Percentiles rank a stretch among this genome's conserved stretches.
Evolutionary conservation across 2,113 vertebrate species (phyloP).

Genomic region (Protobothrops mucrosquamatus): DNA sequence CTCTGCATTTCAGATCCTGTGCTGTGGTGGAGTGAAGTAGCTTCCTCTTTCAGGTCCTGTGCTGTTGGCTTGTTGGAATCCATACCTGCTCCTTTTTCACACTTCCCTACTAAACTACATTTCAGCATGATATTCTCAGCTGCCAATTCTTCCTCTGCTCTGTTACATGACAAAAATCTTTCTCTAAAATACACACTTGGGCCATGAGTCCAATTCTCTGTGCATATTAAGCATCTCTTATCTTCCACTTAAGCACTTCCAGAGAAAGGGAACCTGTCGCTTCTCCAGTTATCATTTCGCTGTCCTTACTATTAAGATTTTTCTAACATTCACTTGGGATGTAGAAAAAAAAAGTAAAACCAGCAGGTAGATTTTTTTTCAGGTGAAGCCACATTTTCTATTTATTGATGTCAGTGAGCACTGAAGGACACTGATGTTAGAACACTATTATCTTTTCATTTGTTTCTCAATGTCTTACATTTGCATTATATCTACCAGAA

Average conservation of each 20-base stretch:
- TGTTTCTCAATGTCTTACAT: background rate
- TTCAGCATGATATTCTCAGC: background rate
- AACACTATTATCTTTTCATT: too few species aligned
- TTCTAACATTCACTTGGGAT: background rate
- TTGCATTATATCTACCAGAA: background rate
- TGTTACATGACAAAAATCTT: background rate
- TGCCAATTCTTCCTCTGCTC: background rate
- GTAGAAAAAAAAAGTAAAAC: background rate
- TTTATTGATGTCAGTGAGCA: background rate
- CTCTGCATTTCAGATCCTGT: background rate
- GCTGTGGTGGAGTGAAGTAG: background rate
- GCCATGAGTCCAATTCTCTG: background rate
- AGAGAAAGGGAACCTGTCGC: background rate
- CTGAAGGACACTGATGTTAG: background rate
- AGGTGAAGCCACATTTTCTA: background rate
- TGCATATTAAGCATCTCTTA: background rate
- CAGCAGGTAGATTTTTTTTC: background rate
- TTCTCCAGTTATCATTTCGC: background rate
- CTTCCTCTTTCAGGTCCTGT: background rate
- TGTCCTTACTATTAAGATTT: background rate
- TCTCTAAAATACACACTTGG: background rate
- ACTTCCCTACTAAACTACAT: background rate
- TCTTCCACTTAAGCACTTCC: background rate
- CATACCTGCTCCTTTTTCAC: background rate
- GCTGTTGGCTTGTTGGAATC: background rate